phyloP scores from a whole-genome alignment of 2,797 vertebrate genomes.

The Chaunax sp. region DNA sequence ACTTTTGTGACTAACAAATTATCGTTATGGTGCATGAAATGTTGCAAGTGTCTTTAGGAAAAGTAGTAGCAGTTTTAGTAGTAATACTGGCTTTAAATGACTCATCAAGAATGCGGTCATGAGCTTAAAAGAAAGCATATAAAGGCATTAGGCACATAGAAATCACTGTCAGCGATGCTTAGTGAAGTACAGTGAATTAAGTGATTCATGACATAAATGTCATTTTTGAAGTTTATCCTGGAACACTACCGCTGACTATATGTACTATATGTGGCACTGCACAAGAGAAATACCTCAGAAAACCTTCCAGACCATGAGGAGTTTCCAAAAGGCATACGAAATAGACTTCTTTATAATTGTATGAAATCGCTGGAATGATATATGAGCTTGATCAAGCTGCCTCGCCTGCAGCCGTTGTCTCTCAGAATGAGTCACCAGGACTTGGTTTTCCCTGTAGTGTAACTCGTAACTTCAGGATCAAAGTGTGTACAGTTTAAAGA shows the following conservation, averaged over 20 bases:
- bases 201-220: not conserved
- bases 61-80: not conserved
- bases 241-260: constrained; percentile 16
- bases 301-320: not conserved
- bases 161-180: not conserved
- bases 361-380: not conserved
- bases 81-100: not conserved
- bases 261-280: not conserved
- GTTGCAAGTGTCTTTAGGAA: not conserved
- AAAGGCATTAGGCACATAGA: no score
- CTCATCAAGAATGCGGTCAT: not conserved
- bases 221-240: no score
- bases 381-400: constrained; percentile 4
- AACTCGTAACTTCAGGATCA: constrained; percentile 4
- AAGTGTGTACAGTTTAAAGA: constrained; percentile 5
- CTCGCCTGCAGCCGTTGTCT: not conserved
- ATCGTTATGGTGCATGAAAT: not conserved
- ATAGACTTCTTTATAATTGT: constrained; percentile 3
- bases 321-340: not conserved
- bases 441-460: not conserved
- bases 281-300: constrained; percentile 1
- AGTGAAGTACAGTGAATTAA: not conserved
- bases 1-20: not conserved
- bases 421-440: constrained; percentile 22
- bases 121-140: not conserved